Conservation (phyloP, 2,888 invertebrate genomes). For the Tenthredo scrophulariae region DNA sequence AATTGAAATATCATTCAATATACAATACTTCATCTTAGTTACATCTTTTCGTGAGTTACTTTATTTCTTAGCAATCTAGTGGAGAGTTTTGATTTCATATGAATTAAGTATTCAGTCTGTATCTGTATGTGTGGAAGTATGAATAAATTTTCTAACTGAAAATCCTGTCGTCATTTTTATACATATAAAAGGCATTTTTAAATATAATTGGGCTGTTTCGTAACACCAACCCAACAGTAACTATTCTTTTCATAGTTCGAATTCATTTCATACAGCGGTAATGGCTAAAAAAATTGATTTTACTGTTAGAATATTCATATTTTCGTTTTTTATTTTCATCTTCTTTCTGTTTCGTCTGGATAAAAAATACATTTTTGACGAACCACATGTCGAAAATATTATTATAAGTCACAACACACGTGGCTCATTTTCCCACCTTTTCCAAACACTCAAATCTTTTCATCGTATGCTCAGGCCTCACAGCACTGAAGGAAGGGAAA, state of each 20-base stretch:
- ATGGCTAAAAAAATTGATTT: constrained; percentile 14
- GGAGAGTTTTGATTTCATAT: constrained; percentile 48
- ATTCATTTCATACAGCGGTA: not conserved
- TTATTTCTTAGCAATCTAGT: constrained; percentile 47
- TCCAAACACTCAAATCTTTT: constrained; percentile 9
- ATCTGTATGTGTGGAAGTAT: constrained; percentile 48
- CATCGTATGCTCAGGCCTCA: not conserved
- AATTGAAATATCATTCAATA: constrained; percentile 39
- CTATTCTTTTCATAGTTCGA: not conserved
- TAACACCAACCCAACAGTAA: not conserved
- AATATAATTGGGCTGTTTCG: not conserved
- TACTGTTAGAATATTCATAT: not conserved
- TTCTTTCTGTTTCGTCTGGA: constrained; percentile 49
- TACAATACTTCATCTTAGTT: constrained; percentile 48
- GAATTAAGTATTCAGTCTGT: constrained; percentile 48
- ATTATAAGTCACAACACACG: constrained; percentile 68
- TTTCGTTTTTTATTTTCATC: not conserved
- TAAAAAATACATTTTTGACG: constrained; percentile 58
- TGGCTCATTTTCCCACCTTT: constrained; percentile 63
- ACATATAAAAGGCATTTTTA: constrained; percentile 39
- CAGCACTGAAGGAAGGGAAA: not conserved
- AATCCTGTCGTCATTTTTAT: constrained; percentile 11
- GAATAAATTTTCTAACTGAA: constrained; percentile 24
- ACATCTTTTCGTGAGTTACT: constrained; percentile 20
- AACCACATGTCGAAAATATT: constrained; percentile 70